These are phyloP conservation scores for Pelobates fuscus DNA, from an alignment of 2,113 vertebrate genomes.

Conservation along the genomic window DNA sequence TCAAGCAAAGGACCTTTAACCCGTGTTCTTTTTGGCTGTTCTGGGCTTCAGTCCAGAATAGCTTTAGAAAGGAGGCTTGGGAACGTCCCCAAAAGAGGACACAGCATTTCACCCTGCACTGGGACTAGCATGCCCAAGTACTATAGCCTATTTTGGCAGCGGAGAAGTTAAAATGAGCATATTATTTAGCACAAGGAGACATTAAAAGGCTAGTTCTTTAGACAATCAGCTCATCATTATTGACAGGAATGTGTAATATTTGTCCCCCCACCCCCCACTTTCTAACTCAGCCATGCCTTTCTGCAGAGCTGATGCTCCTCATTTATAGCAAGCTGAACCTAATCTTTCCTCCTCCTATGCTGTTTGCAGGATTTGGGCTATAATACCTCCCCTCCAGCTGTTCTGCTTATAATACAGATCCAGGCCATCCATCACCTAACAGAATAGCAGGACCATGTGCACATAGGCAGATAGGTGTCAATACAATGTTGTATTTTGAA, in stretches of 20 bases:
- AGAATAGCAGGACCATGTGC: neutral
- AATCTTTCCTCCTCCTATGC: slow-evolving; percentile 18
- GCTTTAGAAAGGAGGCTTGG: slow-evolving; percentile 27
- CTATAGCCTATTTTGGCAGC: slow-evolving; percentile 10
- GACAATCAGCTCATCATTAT: too few species aligned
- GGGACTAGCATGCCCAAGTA: neutral
- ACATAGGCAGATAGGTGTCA: neutral
- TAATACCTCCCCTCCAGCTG: slow-evolving; percentile 33
- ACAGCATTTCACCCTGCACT: neutral
- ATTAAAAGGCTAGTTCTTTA: too few species aligned
- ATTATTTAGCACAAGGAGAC: too few species aligned
- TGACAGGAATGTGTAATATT: too few species aligned
- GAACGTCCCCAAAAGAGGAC: slow-evolving; percentile 19
- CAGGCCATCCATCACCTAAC: neutral
- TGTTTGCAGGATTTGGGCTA: slow-evolving; percentile 20
- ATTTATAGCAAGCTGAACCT: slow-evolving; percentile 18
- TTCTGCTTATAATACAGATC: slow-evolving; percentile 22
- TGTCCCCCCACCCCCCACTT: too few species aligned
- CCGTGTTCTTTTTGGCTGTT: slow-evolving; percentile 42
- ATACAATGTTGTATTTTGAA: too few species aligned
- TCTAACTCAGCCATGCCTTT: neutral
- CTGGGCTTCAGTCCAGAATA: slow-evolving; percentile 30
- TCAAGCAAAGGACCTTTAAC: slow-evolving; percentile 23
- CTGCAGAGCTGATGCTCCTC: neutral
- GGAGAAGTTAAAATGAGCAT: neutral